These are phyloP conservation scores for Brachionus rotundiformis DNA, from an alignment of 1,140 invertebrate species.

Conservation along the genomic window DNA sequence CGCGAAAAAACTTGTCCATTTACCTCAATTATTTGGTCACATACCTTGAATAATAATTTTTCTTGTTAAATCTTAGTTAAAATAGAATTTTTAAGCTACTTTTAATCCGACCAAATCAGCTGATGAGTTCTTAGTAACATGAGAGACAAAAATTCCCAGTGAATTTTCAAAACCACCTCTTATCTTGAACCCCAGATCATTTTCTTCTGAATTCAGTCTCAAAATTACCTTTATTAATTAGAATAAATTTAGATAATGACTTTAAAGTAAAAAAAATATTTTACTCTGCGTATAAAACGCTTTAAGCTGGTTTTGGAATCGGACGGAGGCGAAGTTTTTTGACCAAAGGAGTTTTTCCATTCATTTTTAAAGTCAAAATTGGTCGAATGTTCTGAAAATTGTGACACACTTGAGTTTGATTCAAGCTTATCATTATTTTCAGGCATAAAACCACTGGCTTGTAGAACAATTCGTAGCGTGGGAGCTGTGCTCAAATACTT, in stretches of 20 bases:
- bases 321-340: background rate
- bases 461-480: conserved; percentile 19
- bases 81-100: background rate
- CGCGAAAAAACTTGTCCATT: conserved; percentile 45
- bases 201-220: background rate
- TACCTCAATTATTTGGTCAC: conserved; percentile 50
- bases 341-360: conserved; percentile 42
- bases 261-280: no score
- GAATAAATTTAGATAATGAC: no score
- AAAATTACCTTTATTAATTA: background rate
- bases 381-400: background rate
- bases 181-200: conserved; percentile 47
- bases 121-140: conserved; percentile 20
- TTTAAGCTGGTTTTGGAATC: conserved; percentile 30
- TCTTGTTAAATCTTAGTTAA: background rate
- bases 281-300: conserved; percentile 25
- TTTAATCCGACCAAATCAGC: conserved; percentile 31
- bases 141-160: conserved; percentile 28
- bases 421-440: conserved; percentile 1
- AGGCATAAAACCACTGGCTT: conserved; percentile 50
- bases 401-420: background rate
- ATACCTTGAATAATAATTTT: background rate
- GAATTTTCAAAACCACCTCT: conserved; percentile 49
- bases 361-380: conserved; percentile 48
- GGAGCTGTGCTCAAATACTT: conserved; percentile 36